These are phyloP conservation scores for Bucco capensis DNA, from an alignment of 2,113 vertebrate genomes.

Conservation along the genomic window DNA sequence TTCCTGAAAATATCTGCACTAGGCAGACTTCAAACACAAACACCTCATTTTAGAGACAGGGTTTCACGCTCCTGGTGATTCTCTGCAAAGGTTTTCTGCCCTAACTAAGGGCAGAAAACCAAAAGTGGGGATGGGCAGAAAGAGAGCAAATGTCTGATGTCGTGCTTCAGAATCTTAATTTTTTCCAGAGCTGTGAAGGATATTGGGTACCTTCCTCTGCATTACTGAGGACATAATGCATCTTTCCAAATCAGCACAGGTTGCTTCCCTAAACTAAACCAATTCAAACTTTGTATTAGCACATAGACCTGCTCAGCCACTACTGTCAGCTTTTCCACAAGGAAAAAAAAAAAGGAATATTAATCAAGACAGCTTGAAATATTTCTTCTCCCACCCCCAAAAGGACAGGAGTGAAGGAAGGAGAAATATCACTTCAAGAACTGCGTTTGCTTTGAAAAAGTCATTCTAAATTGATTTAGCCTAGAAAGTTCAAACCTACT, in stretches of 20 bases:
- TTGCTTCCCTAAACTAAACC: not conserved
- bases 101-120: not conserved
- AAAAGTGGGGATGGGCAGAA: not conserved
- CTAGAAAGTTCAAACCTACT: not conserved
- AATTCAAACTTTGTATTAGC: not conserved
- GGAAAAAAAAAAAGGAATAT: too few species aligned
- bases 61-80: not conserved
- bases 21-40: not conserved
- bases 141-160: not conserved
- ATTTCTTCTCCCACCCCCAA: not conserved
- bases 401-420: not conserved
- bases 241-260: not conserved
- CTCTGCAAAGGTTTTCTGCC: not conserved
- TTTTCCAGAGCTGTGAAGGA: not conserved
- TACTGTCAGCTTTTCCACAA: not conserved
- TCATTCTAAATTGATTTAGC: constrained; percentile 22
- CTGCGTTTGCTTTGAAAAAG: not conserved
- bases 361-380: not conserved
- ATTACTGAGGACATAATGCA: not conserved
- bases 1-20: not conserved
- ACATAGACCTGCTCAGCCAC: not conserved
- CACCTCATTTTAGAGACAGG: not conserved
- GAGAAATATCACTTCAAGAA: not conserved
- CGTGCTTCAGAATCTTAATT: not conserved
- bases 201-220: not conserved